Percentiles rank a stretch among this genome's conserved stretches.
Evolutionary conservation across 2,888 invertebrate genomes (phyloP).

Genomic region (Oligia latruncula): DNA sequence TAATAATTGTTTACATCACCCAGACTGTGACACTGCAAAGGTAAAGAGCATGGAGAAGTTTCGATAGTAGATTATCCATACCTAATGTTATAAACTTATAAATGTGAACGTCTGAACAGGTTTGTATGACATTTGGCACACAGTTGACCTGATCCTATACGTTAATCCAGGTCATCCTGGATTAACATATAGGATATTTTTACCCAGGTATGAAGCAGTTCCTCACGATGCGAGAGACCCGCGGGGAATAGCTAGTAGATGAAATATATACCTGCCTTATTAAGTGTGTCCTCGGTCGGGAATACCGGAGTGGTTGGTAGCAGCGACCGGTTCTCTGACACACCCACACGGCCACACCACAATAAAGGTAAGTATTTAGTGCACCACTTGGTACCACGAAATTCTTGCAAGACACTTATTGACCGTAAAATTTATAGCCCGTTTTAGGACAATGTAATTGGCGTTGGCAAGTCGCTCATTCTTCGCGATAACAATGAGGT

Average conservation of each 20-base stretch:
- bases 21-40: neutral
- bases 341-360: slow-evolving; percentile 67
- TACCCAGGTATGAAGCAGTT: neutral
- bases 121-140: neutral
- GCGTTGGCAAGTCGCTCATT: slow-evolving; percentile 11
- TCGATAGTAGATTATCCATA: neutral
- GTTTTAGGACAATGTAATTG: slow-evolving; percentile 19
- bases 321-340: slow-evolving; percentile 64
- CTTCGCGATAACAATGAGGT: slow-evolving; percentile 8
- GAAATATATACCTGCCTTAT: slow-evolving; percentile 14
- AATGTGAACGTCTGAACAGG: neutral
- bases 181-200: slow-evolving; percentile 1
- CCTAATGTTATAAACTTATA: neutral
- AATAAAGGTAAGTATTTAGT: slow-evolving; percentile 47
- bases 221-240: neutral
- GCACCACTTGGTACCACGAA: slow-evolving; percentile 38
- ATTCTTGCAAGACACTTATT: slow-evolving; percentile 26
- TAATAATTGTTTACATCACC: slow-evolving; percentile 29
- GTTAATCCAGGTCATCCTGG: too few relatives aligned
- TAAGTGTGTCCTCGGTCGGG: slow-evolving; percentile 60
- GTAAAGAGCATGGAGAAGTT: slow-evolving; percentile 4
- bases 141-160: neutral
- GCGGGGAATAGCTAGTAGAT: neutral
- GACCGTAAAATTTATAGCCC: slow-evolving; percentile 9
- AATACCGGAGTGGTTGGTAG: slow-evolving; percentile 51